Percentiles rank a stretch among this genome's conserved stretches.
Conservation (phyloP, 2,888 invertebrate genomes). For the Cephalotes varians region DNA sequence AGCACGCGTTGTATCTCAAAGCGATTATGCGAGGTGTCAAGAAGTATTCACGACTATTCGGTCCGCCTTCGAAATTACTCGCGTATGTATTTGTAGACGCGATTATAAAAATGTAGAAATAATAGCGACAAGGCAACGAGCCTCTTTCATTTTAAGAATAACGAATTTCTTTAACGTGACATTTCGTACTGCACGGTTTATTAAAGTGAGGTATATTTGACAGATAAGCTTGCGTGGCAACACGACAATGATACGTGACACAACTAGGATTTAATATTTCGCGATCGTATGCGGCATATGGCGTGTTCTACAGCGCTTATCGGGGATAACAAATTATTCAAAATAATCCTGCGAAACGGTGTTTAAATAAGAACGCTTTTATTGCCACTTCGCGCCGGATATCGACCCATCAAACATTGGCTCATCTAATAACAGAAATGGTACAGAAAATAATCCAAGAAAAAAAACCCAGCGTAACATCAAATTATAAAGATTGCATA, state of each 20-base stretch:
- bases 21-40: slow-evolving; percentile 42
- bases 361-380: slow-evolving; percentile 67
- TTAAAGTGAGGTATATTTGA: slow-evolving; percentile 30
- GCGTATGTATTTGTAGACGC: background rate
- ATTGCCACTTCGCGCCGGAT: slow-evolving; percentile 48
- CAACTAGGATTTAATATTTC: slow-evolving; percentile 63
- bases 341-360: slow-evolving; percentile 65
- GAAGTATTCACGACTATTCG: slow-evolving; percentile 17
- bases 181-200: slow-evolving; percentile 6
- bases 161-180: background rate
- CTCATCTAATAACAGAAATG: background rate
- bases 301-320: slow-evolving; percentile 55
- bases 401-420: slow-evolving; percentile 21
- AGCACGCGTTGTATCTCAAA: slow-evolving; percentile 45
- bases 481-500: background rate
- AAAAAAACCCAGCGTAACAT: background rate
- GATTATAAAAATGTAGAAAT: background rate
- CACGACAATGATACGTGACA: slow-evolving; percentile 59
- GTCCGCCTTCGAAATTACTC: slow-evolving; percentile 14
- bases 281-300: slow-evolving; percentile 65
- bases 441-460: background rate
- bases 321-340: slow-evolving; percentile 65
- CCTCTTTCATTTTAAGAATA: background rate
- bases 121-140: background rate
- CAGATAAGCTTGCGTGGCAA: slow-evolving; percentile 21